Evolutionary conservation across 2,113 vertebrate genomes (phyloP).

Genomic region (Noturus placidus): DNA sequence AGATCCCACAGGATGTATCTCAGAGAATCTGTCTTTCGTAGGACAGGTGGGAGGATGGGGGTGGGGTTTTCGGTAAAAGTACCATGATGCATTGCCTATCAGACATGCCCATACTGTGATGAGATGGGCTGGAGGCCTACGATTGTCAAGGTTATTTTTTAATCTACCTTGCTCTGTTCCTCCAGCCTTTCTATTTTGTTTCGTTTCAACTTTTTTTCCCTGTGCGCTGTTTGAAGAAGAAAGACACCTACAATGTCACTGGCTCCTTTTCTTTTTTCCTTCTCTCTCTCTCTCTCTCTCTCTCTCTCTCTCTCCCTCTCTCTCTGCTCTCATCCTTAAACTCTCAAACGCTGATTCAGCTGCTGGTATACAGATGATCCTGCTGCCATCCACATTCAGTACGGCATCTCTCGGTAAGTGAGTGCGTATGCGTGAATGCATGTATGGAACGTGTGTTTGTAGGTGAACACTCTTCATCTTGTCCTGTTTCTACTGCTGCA

Average conservation of each 20-base stretch:
- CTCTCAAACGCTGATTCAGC: slow-evolving; percentile 94
- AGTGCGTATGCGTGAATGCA: slow-evolving; percentile 65
- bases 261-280: slow-evolving; percentile 44
- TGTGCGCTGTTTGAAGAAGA: slow-evolving; percentile 35
- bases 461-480: slow-evolving; percentile 30
- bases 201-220: slow-evolving; percentile 16
- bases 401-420: slow-evolving; percentile 65
- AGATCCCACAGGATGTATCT: slow-evolving; percentile 56
- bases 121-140: slow-evolving; percentile 31
- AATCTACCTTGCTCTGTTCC: slow-evolving; percentile 38
- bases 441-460: slow-evolving; percentile 32
- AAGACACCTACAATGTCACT: slow-evolving; percentile 49
- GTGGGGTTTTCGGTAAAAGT: slow-evolving; percentile 20
- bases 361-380: slow-evolving; percentile 81
- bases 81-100: slow-evolving; percentile 54
- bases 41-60: slow-evolving; percentile 61
- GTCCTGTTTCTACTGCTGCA: slow-evolving; percentile 18
- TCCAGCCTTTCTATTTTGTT: slow-evolving; percentile 43
- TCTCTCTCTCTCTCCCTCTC: slow-evolving; percentile 70
- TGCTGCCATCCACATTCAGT: slow-evolving; percentile 72
- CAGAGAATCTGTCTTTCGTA: slow-evolving; percentile 55
- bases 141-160: slow-evolving; percentile 25
- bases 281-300: slow-evolving; percentile 58
- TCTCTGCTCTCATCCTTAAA: slow-evolving; percentile 89
- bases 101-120: slow-evolving; percentile 23